A percentile compares a stretch with the other conserved stretches of the same genome.
phyloP scores from a whole-genome alignment of 2,888 invertebrate genomes.

The Meliscaeva auricollis region DNA sequence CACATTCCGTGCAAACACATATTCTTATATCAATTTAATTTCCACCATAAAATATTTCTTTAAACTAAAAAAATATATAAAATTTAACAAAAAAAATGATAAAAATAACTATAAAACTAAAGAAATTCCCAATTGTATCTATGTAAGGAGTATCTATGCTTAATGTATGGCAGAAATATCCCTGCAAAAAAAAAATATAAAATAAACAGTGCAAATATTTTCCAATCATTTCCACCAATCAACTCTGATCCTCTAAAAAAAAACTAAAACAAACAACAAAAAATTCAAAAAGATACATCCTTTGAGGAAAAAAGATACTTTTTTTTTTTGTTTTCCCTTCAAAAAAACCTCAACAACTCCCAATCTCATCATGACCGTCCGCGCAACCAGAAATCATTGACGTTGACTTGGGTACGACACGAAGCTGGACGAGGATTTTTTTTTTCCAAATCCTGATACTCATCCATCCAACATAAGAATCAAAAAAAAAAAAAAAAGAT shows the following conservation, averaged over 20 bases:
- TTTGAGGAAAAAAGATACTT: constrained; percentile 32
- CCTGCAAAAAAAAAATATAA: no score
- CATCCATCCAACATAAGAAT: constrained; percentile 61
- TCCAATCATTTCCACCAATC: constrained; percentile 76
- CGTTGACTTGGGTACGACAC: constrained; percentile 42
- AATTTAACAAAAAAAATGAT: constrained; percentile 33
- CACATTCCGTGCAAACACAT: constrained; percentile 73
- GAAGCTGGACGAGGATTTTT: constrained; percentile 55
- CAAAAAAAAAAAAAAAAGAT: constrained; percentile 11
- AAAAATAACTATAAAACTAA: constrained; percentile 47
- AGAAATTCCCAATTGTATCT: constrained; percentile 30
- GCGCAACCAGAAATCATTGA: constrained; percentile 61
- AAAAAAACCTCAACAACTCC: constrained; percentile 64
- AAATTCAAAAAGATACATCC: constrained; percentile 54
- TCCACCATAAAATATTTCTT: constrained; percentile 72
- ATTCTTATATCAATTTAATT: constrained; percentile 75
- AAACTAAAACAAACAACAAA: no score
- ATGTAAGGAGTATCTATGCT: constrained; percentile 1
- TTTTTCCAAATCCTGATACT: constrained; percentile 71
- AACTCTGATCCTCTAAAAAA: constrained; percentile 67
- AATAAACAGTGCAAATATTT: constrained; percentile 75
- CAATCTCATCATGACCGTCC: constrained; percentile 66
- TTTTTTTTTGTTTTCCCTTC: constrained; percentile 3
- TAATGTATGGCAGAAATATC: not conserved
- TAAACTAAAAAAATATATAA: constrained; percentile 19